Evolutionary conservation across 2,888 invertebrate genomes (phyloP).

Genomic region (Danaus chrysippus): DNA sequence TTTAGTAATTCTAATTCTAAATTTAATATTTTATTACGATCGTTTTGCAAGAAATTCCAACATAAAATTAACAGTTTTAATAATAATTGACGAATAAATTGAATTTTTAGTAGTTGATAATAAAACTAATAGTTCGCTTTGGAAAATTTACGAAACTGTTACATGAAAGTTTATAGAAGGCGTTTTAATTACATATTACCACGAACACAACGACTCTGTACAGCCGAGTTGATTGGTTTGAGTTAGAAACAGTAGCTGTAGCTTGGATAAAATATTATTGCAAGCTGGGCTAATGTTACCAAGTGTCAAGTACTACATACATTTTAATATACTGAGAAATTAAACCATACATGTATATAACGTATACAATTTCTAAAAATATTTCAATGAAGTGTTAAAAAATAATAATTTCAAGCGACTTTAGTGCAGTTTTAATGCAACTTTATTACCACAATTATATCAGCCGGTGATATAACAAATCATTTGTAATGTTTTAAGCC

Average conservation of each 20-base stretch:
- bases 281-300: background rate
- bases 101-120: background rate
- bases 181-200: constrained; percentile 1
- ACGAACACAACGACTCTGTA: constrained; percentile 12
- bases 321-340: background rate
- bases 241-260: constrained; percentile 15
- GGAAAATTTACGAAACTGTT: constrained; percentile 3
- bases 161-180: background rate
- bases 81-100: background rate
- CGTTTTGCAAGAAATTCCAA: too few species aligned
- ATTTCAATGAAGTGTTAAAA: too few species aligned
- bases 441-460: constrained; percentile 28
- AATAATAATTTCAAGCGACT: too few species aligned
- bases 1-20: too few species aligned
- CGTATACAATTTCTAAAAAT: too few species aligned
- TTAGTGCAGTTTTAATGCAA: background rate
- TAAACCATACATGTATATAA: background rate
- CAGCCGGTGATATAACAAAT: constrained; percentile 23
- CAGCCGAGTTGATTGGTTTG: constrained; percentile 12
- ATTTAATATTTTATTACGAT: too few species aligned
- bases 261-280: constrained; percentile 14
- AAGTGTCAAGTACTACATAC: background rate
- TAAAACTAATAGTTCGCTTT: background rate
- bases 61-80: background rate
- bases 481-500: constrained; percentile 38